phyloP scores from a whole-genome alignment of 2,797 vertebrate genomes.

The Muscicapa striata region DNA sequence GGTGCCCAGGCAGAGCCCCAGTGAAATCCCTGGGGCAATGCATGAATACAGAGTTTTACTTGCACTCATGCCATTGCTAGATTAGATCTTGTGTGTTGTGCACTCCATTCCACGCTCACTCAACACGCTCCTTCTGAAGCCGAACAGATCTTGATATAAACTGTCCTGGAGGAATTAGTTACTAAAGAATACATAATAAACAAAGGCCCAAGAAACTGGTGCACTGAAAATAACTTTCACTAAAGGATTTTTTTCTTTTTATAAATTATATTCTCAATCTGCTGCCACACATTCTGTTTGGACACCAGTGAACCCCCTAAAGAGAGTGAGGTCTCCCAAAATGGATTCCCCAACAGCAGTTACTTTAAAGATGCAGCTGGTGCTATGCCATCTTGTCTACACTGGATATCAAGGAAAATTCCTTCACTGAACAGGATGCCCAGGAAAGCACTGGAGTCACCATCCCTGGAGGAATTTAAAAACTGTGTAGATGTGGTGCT shows the following conservation, averaged over 20 bases:
- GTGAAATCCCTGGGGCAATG: slow-evolving; percentile 13
- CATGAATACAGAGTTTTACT: slow-evolving; percentile 14
- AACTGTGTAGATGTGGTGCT: not conserved
- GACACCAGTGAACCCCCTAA: not conserved
- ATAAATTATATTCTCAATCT: not conserved
- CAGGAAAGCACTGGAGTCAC: not conserved
- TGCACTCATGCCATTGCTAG: not conserved
- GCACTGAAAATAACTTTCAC: not conserved
- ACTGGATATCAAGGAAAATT: not conserved
- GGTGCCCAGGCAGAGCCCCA: slow-evolving; percentile 38
- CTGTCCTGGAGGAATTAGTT: slow-evolving; percentile 6
- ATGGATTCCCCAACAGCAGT: not conserved
- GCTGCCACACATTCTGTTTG: not conserved
- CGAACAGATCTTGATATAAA: slow-evolving; percentile 20
- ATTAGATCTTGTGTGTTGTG: slow-evolving; percentile 12
- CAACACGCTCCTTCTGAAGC: not conserved
- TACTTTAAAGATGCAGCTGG: not conserved
- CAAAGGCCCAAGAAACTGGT: not conserved
- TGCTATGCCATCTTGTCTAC: not conserved
- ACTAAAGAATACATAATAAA: slow-evolving; percentile 11
- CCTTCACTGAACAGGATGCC: not conserved
- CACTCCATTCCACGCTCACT: not conserved
- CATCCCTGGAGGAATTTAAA: not conserved
- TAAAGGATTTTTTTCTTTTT: not conserved
- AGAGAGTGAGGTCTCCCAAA: not conserved